Percentiles rank a stretch among this genome's conserved stretches.
Conservation (phyloP, 1,140 invertebrate species). For the Pristionchus pacificus region DNA sequence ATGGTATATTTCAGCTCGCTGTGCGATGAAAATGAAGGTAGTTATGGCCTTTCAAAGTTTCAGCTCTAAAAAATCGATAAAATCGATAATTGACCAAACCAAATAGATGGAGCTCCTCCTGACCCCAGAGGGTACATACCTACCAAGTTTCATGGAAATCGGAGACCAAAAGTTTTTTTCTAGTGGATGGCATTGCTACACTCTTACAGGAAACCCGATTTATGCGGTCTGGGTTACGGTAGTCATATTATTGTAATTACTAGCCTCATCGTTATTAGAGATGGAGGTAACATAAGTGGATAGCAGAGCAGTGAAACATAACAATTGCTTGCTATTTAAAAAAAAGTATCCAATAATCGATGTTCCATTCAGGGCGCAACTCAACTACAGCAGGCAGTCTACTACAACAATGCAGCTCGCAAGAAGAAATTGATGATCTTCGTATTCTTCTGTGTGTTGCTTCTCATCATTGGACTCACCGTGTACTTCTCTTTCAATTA, state of each 20-base stretch:
- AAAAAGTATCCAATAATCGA: background rate
- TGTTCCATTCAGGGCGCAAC: slow-evolving; percentile 40
- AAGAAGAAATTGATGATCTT: slow-evolving; percentile 51
- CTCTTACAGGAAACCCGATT: too few relatives aligned
- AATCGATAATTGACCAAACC: too few relatives aligned
- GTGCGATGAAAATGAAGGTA: too few relatives aligned
- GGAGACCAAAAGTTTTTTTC: background rate
- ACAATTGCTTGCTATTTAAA: background rate
- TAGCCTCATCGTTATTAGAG: background rate
- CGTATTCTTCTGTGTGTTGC: slow-evolving; percentile 40
- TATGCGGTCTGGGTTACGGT: background rate
- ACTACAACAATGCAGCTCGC: slow-evolving; percentile 50
- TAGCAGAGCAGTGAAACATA: background rate
- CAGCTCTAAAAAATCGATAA: too few relatives aligned
- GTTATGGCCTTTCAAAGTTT: too few relatives aligned
- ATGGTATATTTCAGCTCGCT: too few relatives aligned
- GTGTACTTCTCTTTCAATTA: slow-evolving; percentile 31
- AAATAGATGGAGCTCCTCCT: too few relatives aligned
- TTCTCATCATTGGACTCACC: slow-evolving; percentile 40
- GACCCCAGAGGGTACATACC: too few relatives aligned
- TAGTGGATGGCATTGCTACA: too few relatives aligned
- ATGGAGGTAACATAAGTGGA: background rate
- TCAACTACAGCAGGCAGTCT: slow-evolving; percentile 51
- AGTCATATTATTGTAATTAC: background rate
- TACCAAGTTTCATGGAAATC: too few relatives aligned